Conservation (phyloP, 2,113 vertebrate genomes). For the Chaenogobius annularis region DNA sequence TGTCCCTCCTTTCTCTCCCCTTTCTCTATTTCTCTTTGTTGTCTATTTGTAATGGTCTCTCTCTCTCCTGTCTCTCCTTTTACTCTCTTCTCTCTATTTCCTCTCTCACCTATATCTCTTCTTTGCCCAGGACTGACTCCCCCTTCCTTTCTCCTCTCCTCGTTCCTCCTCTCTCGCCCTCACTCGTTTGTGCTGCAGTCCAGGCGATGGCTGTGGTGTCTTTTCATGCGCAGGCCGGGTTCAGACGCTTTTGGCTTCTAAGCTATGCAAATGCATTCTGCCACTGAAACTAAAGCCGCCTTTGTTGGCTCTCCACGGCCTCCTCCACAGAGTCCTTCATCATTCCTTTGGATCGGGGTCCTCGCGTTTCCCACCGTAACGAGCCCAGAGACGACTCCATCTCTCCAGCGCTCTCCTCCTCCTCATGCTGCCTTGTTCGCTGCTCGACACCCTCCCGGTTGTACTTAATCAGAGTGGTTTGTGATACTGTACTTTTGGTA, state of each 20-base stretch:
- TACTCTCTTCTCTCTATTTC: no score
- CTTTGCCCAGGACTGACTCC: not conserved
- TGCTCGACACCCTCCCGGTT: not conserved
- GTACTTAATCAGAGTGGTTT: no score
- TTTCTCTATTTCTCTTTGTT: not conserved
- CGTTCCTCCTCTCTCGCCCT: conserved; percentile 12
- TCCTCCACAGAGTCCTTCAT: conserved; percentile 79
- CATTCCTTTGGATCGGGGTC: conserved; percentile 77
- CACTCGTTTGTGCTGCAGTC: conserved; percentile 70
- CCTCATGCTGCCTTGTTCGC: not conserved
- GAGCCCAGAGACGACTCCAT: conserved; percentile 68
- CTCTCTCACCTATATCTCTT: not conserved
- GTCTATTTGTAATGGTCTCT: no score
- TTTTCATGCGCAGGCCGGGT: conserved; percentile 76
- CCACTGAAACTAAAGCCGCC: conserved; percentile 79
- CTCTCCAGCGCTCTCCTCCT: conserved; percentile 28
- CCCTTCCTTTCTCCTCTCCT: not conserved
- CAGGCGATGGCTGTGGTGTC: conserved; percentile 72
- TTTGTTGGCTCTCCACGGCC: conserved; percentile 79
- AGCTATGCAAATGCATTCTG: conserved; percentile 82
- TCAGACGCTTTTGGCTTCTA: conserved; percentile 77
- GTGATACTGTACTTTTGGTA: no score
- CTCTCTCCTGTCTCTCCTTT: not conserved
- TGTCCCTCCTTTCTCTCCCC: no score
- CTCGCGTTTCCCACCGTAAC: conserved; percentile 77